Conservation (phyloP, 1,140 invertebrate species). For the Gonatopus flavifemur region DNA sequence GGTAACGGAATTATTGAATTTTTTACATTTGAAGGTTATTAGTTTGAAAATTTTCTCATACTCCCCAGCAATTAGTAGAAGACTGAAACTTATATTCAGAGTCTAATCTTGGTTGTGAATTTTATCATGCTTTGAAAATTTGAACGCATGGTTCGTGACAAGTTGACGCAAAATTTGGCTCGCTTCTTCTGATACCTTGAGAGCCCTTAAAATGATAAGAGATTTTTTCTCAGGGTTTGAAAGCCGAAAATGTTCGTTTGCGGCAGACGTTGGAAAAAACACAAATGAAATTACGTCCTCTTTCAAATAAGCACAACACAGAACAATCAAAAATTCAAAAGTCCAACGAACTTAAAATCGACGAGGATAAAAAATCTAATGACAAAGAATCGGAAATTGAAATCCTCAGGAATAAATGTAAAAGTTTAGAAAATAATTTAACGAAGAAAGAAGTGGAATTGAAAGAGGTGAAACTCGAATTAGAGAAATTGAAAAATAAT, state of each 20-base stretch:
- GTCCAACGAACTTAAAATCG: conserved; percentile 29
- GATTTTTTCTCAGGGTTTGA: conserved; percentile 39
- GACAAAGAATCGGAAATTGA: conserved; percentile 55
- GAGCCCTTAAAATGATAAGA: conserved; percentile 6
- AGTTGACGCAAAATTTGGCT: too few relatives aligned
- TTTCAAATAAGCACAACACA: neutral
- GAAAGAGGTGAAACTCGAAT: conserved; percentile 17
- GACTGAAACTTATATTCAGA: too few relatives aligned
- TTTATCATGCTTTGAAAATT: too few relatives aligned
- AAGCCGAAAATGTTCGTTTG: conserved; percentile 44
- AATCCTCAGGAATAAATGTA: conserved; percentile 45
- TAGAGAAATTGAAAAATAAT: too few relatives aligned
- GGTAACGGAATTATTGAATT: too few relatives aligned
- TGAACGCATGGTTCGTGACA: too few relatives aligned
- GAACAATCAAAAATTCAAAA: conserved; percentile 14
- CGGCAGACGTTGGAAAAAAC: conserved; percentile 28
- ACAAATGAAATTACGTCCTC: conserved; percentile 20
- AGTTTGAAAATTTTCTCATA: too few relatives aligned
- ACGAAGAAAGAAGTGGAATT: conserved; percentile 23
- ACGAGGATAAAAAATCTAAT: conserved; percentile 54
- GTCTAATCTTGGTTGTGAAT: too few relatives aligned
- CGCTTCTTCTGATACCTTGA: too few relatives aligned
- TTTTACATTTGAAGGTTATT: too few relatives aligned
- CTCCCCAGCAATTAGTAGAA: too few relatives aligned
- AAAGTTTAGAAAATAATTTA: conserved; percentile 38